Evolutionary conservation across 2,797 vertebrate genomes (phyloP), one percentile per base, ranked within the genome.

Genomic region (Coccyzus lansbergi): DNA sequence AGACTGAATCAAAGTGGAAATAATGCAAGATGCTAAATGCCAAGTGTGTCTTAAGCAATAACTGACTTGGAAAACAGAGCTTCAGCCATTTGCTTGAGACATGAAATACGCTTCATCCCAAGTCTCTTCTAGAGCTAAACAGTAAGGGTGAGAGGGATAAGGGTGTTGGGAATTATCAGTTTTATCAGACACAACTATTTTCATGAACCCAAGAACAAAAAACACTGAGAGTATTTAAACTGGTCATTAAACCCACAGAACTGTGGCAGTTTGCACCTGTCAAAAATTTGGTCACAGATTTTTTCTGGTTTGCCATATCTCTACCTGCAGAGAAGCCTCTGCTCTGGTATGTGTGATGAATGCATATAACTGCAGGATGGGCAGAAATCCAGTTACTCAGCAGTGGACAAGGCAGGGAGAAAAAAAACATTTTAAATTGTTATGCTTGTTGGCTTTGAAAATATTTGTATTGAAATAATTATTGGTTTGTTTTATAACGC

Each of bases 391-490:
- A 94, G 48, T 38, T 55, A 69, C 38, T 74, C 26, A 1, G 56
- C 33, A 17, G 11, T 44, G 53, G 68, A 86, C 62, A 88, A 85
- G 29, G 33, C 28, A 33, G 40, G 24, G 31, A 65, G 9, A 38
- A 81, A 70, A 70, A 87, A 55, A 46, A 46, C 4, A 64, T 72
- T 90, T 85, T 88, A 5, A 94, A 88, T 88, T 90, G 26, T 52
- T 65, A 42, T 67, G 48, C 25, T 86, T 67, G 16, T 58, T 71
- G 74, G 52, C 38, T 88, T 93, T 84, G 42, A 93, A 96, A 90
- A 94, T 87, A 94, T 90, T 96, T 96, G 52, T 81, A 63, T 67
- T 55, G 68, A 96, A 96, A 88, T 86, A 95, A 88, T 82, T 42
- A 62, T 33, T 81, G 58, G 81, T 95, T 95, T 86, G 44, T 93